phyloP scores from a whole-genome alignment of 2,888 invertebrate genomes.

The Chrysina gloriosa region DNA sequence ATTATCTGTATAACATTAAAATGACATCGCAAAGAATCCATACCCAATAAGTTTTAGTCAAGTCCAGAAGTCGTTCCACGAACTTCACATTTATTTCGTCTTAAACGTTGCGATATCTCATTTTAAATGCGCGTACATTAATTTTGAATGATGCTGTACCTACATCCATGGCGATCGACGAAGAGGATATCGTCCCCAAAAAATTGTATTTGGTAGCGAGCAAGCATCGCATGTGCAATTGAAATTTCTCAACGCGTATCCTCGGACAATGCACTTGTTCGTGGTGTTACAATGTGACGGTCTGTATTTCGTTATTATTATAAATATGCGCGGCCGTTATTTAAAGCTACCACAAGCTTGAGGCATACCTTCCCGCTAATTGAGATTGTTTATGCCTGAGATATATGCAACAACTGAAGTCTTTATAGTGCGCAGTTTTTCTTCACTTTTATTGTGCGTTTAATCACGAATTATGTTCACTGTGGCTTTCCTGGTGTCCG shows the following conservation, averaged over 20 bases:
- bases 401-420: conserved; percentile 14
- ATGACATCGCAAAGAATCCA: no score
- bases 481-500: not conserved
- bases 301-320: conserved; percentile 27
- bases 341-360: conserved; percentile 29
- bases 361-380: conserved; percentile 9
- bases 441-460: conserved; percentile 15
- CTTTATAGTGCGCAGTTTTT: conserved; percentile 14
- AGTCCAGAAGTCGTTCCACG: no score
- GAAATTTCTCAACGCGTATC: not conserved
- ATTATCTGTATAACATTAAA: no score
- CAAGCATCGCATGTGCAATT: conserved; percentile 12
- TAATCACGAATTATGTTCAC: conserved; percentile 7
- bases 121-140: not conserved
- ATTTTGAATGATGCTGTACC: conserved; percentile 1
- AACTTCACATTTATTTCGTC: not conserved
- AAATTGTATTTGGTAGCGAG: conserved; percentile 6
- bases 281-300: conserved; percentile 1
- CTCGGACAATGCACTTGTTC: not conserved
- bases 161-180: no score
- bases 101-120: not conserved
- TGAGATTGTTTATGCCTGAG: conserved; percentile 29
- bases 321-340: conserved; percentile 24
- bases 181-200: not conserved
- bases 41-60: no score